Base-by-base conservation (phyloP, 2,888 invertebrate species). In the Pyrrhosoma nymphula region DNA sequence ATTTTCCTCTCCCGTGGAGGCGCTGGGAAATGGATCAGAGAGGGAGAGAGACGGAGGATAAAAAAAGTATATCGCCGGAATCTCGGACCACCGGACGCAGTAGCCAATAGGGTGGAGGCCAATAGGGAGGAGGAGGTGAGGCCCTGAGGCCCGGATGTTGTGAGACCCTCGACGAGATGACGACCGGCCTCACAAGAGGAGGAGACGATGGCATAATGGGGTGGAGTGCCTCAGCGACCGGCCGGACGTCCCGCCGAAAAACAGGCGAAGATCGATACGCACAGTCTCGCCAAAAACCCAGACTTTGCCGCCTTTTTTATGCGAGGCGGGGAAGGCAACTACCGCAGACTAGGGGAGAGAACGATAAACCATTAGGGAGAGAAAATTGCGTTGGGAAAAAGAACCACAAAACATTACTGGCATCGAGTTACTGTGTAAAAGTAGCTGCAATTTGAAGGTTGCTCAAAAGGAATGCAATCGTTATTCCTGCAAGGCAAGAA, bases 181-280 rank as follows among this genome's bases (percentile, higher is more conserved):
- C 26, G n/a, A 69, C 4, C 2, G 69, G 8, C 4, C 69, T 10
- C 26, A 69, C 23, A 0, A 6, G 69, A n/a, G 63, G 69, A 69
- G 69, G 69, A 69, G 69, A n/a, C 4, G 56, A 16, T 16, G 56
- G 60, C 60, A 18, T 18, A 2, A 1, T 60, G 16, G 20, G 18
- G 60, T 8, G 20, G 20, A 14, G 16, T 10, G 18, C 60, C 60
- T 16, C 56, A 56, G 56, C n/a, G n/a, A 56, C n/a, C n/a, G n/a
- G n/a, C 63, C 63, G 56, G 56, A 16, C 60, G 69, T 26, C 35
- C 30, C 82, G 35, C 82, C 82, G 82, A 82, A 82, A 82, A 82
- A 82, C 82, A 82, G 82, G 16, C 35, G 82, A 82, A 82, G 82
- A 82, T 82, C 82, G 82, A 82, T 82, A 82, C 35, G 30, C 82